Conservation (phyloP, 2,888 invertebrate genomes). For the Oligia strigilis region DNA sequence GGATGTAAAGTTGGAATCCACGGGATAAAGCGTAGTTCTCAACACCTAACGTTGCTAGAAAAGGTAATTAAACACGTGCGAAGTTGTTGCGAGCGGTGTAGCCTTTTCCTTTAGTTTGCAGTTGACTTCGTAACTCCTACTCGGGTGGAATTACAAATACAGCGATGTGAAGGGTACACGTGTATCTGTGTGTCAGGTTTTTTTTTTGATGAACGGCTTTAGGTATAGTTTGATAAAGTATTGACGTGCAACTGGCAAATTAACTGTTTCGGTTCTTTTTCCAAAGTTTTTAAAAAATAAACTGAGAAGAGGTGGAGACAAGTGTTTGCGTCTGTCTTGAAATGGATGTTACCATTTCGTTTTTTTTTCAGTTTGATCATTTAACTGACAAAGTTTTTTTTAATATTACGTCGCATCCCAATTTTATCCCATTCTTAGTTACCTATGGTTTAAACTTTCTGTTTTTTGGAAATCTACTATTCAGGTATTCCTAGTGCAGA, state of each 20-base stretch:
- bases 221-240: background rate
- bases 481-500: background rate
- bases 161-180: background rate
- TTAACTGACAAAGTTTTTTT: background rate
- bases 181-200: background rate
- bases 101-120: conserved; percentile 43
- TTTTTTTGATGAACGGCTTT: background rate
- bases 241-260: background rate
- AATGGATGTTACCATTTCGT: background rate
- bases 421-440: background rate
- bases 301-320: no score
- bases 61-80: conserved; percentile 55
- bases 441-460: no score
- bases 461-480: no score
- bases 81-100: conserved; percentile 34
- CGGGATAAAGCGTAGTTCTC: conserved; percentile 39
- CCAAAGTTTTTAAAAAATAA: background rate
- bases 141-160: conserved; percentile 27
- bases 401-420: background rate
- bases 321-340: background rate
- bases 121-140: conserved; percentile 40
- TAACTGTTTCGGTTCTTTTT: background rate
- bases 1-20: conserved; percentile 28
- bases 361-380: background rate
- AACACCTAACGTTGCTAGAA: conserved; percentile 27